Base-by-base conservation (phyloP, 2,888 invertebrate genomes). In the Drosophila antonietae region DNA sequence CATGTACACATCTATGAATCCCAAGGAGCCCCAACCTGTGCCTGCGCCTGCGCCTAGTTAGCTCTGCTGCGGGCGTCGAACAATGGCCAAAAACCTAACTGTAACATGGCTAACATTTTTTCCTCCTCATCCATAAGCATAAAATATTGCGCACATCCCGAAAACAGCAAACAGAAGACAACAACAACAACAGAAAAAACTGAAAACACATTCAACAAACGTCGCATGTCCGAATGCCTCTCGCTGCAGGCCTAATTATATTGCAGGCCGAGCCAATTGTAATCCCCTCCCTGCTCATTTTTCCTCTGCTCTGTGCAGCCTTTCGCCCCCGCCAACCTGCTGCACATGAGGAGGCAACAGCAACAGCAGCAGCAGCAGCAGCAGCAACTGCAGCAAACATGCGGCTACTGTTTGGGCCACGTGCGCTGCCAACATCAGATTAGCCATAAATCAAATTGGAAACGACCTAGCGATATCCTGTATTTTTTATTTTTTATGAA, bases 191-290 rank as follows among this genome's bases (percentile, higher is more conserved):
- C 23, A 37, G 2, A 31, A 23, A 52, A 39, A 58, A 39, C 49
- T 18, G 28, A 58, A 55, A 59, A 63, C 68, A 73, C 66, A 75
- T 74, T 74, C 65, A 74, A 63, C 71, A 77, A 84, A 75, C 79
- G 67, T 79, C 79, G 79, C 77, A 75, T 69, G 79, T 78, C 79
- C 79, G 67, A 66, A 53, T 71, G 75, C 61, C 60, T 51, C 71
- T 72, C 46, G 83, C 88, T 86, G 79, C 88, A 85, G 88, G 87
- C 83, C 84, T 88, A 85, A 85, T 85, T 85, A 85, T 88, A 85
- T 83, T 85, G 87, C 88, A 65, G 69, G 49, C 52, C 55, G 69
- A 77, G 74, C 64, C 78, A 71, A 79, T 70, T 69, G 74, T 70
- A 46, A 39, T 59, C 39, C 57, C 44, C 20, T n/a, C 0, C 47